Percentiles rank a stretch among this genome's conserved stretches.
Conservation (phyloP, 2,113 vertebrate species). For the Mesocricetus auratus region DNA sequence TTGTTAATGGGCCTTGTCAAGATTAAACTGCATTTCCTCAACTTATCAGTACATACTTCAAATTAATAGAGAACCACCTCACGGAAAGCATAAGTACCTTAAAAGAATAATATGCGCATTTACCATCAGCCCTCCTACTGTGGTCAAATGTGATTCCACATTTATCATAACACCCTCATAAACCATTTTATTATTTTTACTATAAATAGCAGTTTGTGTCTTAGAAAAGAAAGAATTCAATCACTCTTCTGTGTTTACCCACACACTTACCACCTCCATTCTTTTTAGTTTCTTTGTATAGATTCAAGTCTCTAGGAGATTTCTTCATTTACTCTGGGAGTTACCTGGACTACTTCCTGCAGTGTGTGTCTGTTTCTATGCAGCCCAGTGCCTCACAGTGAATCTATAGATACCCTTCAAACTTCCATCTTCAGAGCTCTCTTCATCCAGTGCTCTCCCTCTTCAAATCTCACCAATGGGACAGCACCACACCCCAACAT, state of each 20-base stretch:
- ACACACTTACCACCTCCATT: neutral
- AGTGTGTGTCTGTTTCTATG: neutral
- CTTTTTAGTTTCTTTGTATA: neutral
- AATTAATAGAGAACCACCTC: neutral
- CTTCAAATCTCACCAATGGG: neutral
- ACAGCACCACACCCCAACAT: fast-evolving
- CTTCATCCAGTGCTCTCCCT: neutral
- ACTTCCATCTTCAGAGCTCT: fast-evolving
- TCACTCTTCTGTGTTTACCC: neutral
- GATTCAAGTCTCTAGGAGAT: neutral
- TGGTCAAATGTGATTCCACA: neutral
- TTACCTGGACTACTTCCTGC: neutral
- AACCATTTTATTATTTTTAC: neutral
- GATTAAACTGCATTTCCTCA: neutral
- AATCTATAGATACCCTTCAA: neutral
- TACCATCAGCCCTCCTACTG: neutral
- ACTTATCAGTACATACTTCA: neutral
- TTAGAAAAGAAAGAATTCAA: neutral
- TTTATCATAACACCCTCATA: neutral
- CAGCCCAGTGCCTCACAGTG: neutral
- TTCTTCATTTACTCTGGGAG: neutral
- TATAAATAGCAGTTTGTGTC: neutral
- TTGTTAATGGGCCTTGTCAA: neutral
- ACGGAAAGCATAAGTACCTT: neutral
- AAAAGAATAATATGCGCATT: neutral